phyloP scores from a whole-genome alignment of 2,797 vertebrate genomes.

The Lithobates pipiens region DNA sequence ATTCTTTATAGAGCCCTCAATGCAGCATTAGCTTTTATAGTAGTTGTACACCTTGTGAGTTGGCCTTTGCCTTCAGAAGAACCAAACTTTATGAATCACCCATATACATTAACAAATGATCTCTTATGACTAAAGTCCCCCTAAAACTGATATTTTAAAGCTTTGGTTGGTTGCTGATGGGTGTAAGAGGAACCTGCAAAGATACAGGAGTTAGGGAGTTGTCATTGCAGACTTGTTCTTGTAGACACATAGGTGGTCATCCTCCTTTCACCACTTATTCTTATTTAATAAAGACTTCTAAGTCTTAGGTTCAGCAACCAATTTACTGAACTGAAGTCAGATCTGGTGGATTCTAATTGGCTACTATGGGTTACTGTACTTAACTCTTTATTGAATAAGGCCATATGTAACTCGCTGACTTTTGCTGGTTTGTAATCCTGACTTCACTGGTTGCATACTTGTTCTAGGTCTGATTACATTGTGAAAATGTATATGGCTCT shows the following conservation, averaged over 20 bases:
- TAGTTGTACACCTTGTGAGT: not conserved
- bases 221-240: not conserved
- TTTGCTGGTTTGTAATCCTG: no score
- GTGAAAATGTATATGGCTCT: no score
- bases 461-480: no score
- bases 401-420: no score
- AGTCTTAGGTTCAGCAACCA: not conserved
- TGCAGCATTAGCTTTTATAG: no score
- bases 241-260: not conserved
- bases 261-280: no score
- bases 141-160: not conserved
- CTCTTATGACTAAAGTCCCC: not conserved
- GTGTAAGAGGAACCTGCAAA: not conserved
- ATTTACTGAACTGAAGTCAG: no score
- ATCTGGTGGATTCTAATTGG: no score
- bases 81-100: not conserved
- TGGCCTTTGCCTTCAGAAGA: not conserved
- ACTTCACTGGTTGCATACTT: no score
- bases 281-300: no score
- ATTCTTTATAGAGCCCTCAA: not conserved
- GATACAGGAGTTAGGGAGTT: not conserved
- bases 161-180: not conserved
- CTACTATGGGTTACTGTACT: no score
- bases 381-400: no score
- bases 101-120: conserved; percentile 23